Base-by-base conservation (phyloP, 2,888 invertebrate genomes). In the Coronaproctus castanopsis region DNA sequence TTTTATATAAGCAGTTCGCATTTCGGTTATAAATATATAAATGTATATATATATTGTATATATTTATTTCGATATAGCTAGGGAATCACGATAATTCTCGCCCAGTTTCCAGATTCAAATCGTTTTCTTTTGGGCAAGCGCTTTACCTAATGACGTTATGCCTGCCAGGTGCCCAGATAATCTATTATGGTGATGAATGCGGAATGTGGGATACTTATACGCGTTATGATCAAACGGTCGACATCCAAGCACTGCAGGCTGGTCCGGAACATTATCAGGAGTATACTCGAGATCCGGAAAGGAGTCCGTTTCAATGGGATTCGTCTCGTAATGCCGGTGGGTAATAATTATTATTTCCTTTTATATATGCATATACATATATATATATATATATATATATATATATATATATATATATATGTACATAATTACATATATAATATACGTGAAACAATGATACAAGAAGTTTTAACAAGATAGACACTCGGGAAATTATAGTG, bases 151-250 rank as follows among this genome's bases (percentile, higher is more conserved):
- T 79, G 54, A 69, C 72, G 54, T 65, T 77, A 69, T 76, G 90
- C 23, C 74, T 93, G 57, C 91, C 90, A 1, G 93, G 93, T 50
- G 79, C 88, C 3, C 81, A 83, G 22, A 80, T 91, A 10, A 85
- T 87, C 1, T 93, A 93, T 69, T 86, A 92, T 75, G 88, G 87
- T 5, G 87, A 88, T 67, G 87, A 87, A 73, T 77, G 87, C 56
- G 86, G 82, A 1, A 82, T 85, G 81, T 69, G 74, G 63, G 78
- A 85, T 67, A 72, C 74, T 52, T 71, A 73, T 51, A 76, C 80
- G 3, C 67, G 70, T 52, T 76, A 72, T 71, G 69, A 71, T 48
- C 71, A 75, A 8, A 76, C 77, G 0, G 68, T 75, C 48, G 82
- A 82, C 70, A 79, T 80, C 0, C 73, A 73, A 19, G 81, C 77